Percentiles rank a stretch among this genome's conserved stretches.
phyloP scores from a whole-genome alignment of 1,140 invertebrate species.

The Drosophila virilis region DNA sequence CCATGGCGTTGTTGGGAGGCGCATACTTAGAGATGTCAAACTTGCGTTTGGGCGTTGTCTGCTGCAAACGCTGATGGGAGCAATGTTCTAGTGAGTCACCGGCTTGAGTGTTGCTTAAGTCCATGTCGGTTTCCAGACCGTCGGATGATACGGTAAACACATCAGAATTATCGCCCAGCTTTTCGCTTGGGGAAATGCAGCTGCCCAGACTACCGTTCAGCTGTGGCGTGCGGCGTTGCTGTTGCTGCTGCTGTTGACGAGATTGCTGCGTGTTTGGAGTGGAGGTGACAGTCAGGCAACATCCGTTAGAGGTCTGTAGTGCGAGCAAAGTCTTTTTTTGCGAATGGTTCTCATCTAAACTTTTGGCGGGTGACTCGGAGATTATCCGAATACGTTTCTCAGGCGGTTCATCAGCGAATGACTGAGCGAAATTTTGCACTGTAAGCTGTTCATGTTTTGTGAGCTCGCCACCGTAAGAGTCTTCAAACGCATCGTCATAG shows the following conservation, averaged over 20 bases:
- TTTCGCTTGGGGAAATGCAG: slow-evolving; percentile 79
- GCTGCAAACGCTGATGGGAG: slow-evolving; percentile 47
- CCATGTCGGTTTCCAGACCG: slow-evolving; percentile 79
- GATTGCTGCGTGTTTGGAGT: slow-evolving; percentile 54
- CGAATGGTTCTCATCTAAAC: slow-evolving; percentile 23
- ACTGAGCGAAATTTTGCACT: neutral
- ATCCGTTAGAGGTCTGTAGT: slow-evolving; percentile 49
- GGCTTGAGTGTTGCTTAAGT: slow-evolving; percentile 73
- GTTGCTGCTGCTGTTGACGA: slow-evolving; percentile 38
- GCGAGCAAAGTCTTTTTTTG: slow-evolving; percentile 51
- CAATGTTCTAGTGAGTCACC: slow-evolving; percentile 61
- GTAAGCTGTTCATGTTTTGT: slow-evolving; percentile 11
- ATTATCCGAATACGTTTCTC: slow-evolving; percentile 39
- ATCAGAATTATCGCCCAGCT: slow-evolving; percentile 79
- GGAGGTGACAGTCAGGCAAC: slow-evolving; percentile 58
- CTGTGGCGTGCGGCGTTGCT: slow-evolving; percentile 63
- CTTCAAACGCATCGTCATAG: slow-evolving; percentile 48
- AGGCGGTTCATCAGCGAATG: slow-evolving; percentile 6
- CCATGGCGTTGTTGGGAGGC: slow-evolving; percentile 68
- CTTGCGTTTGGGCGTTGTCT: slow-evolving; percentile 71
- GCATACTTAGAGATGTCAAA: slow-evolving; percentile 79
- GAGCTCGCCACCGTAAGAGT: slow-evolving; percentile 55
- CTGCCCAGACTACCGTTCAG: slow-evolving; percentile 75
- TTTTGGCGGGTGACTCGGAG: slow-evolving; percentile 22
- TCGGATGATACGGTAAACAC: slow-evolving; percentile 83